phyloP scores from a whole-genome alignment of 2,888 invertebrate genomes.

The Synanthedon tipuliformis region DNA sequence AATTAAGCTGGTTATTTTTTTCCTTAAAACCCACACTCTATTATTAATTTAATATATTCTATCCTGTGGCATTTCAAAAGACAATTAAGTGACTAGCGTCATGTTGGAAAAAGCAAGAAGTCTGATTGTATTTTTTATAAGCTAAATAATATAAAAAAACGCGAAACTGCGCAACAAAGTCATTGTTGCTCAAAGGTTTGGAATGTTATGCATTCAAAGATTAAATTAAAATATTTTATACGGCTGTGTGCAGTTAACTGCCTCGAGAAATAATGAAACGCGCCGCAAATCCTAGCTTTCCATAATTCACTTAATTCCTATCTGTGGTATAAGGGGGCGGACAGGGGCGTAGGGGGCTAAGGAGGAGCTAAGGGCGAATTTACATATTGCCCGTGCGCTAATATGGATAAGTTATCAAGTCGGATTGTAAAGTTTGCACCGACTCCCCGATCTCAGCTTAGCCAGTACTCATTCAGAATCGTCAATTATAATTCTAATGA shows the following conservation, averaged over 20 bases:
- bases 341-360: not conserved
- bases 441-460: too few species aligned
- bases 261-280: conserved; percentile 24
- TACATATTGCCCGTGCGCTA: conserved; percentile 15
- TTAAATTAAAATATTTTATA: conserved; percentile 42
- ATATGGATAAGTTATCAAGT: conserved; percentile 21
- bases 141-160: not conserved
- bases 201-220: conserved; percentile 25
- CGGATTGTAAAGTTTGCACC: conserved; percentile 8
- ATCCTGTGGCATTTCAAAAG: too few species aligned
- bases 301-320: conserved; percentile 23
- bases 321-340: not conserved
- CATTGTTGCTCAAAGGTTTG: conserved; percentile 5
- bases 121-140: too few species aligned
- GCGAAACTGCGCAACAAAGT: conserved; percentile 4
- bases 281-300: conserved; percentile 32
- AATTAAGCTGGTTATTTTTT: too few species aligned
- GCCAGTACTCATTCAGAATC: too few species aligned
- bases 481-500: too few species aligned
- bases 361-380: conserved; percentile 15
- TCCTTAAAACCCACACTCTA: too few species aligned
- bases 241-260: conserved; percentile 13
- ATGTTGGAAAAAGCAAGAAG: too few species aligned
- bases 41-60: too few species aligned
- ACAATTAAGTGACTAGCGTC: too few species aligned